These are phyloP conservation scores for Drosophila chauvacae DNA, from an alignment of 1,140 invertebrate genomes.

Conservation along the genomic window DNA sequence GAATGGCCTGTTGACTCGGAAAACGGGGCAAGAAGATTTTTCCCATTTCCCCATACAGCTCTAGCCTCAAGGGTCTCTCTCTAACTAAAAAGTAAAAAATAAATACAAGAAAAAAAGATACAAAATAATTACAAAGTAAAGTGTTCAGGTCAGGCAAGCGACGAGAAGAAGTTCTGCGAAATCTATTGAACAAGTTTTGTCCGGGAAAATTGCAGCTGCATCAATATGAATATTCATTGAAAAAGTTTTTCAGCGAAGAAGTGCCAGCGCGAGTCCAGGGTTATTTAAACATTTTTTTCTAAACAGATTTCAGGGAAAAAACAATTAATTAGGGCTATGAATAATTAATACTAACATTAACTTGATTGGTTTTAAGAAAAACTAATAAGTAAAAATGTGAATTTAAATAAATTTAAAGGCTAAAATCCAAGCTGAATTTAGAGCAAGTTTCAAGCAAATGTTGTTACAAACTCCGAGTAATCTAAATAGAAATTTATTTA, in stretches of 20 bases:
- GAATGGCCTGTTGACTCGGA: conserved; percentile 16
- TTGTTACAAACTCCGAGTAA: neutral
- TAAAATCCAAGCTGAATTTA: neutral
- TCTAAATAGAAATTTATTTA: conserved; percentile 19
- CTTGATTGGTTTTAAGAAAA: neutral
- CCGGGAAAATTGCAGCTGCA: conserved; percentile 1
- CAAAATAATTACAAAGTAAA: conserved; percentile 29
- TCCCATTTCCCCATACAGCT: neutral
- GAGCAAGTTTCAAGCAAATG: neutral
- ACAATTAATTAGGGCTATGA: neutral
- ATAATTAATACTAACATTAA: neutral
- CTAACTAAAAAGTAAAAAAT: conserved; percentile 11
- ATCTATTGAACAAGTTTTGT: conserved; percentile 40
- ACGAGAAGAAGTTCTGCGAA: conserved; percentile 8
- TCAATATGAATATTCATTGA: conserved; percentile 28
- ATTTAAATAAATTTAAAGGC: neutral
- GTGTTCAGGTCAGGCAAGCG: neutral
- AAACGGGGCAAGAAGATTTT: conserved; percentile 6
- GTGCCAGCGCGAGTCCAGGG: neutral
- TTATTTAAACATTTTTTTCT: neutral
- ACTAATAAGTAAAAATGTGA: neutral
- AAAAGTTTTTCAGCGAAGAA: conserved; percentile 7
- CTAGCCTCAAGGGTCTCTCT: conserved; percentile 20
- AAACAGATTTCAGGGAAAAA: neutral
- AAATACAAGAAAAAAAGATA: conserved; percentile 11